Evolutionary conservation across 2,113 vertebrate species (phyloP), one percentile per base, ranked within the genome.

Genomic region (Ornithorhynchus anatinus): DNA sequence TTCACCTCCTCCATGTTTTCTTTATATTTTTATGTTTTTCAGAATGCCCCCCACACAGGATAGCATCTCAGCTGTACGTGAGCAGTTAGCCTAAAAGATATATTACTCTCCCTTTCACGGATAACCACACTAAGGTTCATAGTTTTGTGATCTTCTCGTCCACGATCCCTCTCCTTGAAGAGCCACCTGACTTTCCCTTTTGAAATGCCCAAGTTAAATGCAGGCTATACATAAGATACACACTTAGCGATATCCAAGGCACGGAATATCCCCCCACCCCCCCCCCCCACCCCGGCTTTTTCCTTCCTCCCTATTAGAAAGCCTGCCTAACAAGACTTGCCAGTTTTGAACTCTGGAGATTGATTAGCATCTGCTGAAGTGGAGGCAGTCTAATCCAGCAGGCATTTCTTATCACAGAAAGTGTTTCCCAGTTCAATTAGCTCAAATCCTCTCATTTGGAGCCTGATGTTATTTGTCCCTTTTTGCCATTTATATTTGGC

Each of bases 291-390:
- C 4, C 22, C 32, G 45, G 54, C n/a, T n/a, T n/a, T n/a, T n/a
- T n/a, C n/a, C n/a, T n/a, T n/a, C n/a, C n/a, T n/a, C n/a, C n/a
- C n/a, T n/a, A n/a, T n/a, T n/a, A n/a, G n/a, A 36, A 36, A 66
- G 56, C 16, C 37, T 52, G 31, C 43, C 29, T 37, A 33, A 50
- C 47, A 38, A 56, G 59, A 2, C 25, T 58, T 35, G 12, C 40
- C 20, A 69, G 68, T 59, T 47, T 50, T 35, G 47, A 75, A 66
- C 61, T 66, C 27, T 8, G 52, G 53, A 64, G 52, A 57, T 57
- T 11, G 15, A 58, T 53, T 20, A 66, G 22, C 22, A 76, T 68
- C 48, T 58, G 40, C 14, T 3, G 32, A 37, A 51, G 33, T 29
- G 33, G 22, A 64, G 35, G n/a, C 35, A 53, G 51, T 31, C 47